A percentile compares a stretch with the other conserved stretches of the same genome.
These are phyloP conservation scores for Melolontha melolontha DNA, from an alignment of 2,888 invertebrate genomes.

Conservation along the genomic window DNA sequence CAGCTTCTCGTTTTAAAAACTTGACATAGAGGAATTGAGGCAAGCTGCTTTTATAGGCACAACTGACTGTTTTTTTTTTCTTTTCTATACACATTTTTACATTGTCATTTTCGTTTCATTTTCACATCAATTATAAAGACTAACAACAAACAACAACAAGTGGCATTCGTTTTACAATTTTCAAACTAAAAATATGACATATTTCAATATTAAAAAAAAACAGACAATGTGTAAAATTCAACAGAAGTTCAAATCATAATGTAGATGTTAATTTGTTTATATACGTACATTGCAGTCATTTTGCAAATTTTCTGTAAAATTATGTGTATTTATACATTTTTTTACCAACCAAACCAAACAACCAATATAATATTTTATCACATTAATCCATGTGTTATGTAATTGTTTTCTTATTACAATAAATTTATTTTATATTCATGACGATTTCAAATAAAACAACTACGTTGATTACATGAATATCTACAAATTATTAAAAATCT, in stretches of 20 bases:
- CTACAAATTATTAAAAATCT: too few species aligned
- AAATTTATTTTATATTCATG: too few species aligned
- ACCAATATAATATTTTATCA: slow-evolving; percentile 53
- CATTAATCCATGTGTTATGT: slow-evolving; percentile 61
- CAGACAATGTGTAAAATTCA: slow-evolving; percentile 2
- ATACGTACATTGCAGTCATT: slow-evolving; percentile 3
- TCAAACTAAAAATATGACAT: slow-evolving; percentile 2
- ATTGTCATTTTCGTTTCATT: background rate
- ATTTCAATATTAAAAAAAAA: slow-evolving; percentile 18
- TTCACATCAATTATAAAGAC: slow-evolving; percentile 1
- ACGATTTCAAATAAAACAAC: too few species aligned
- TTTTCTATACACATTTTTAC: slow-evolving; percentile 12
- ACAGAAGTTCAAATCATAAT: slow-evolving; percentile 2
- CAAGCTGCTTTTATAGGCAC: slow-evolving; percentile 43
- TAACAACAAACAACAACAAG: slow-evolving; percentile 40
- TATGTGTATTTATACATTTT: slow-evolving; percentile 20
- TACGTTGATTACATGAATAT: too few species aligned
- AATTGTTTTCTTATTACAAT: slow-evolving; percentile 46
- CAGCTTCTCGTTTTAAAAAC: slow-evolving; percentile 27
- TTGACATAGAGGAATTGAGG: slow-evolving; percentile 10
- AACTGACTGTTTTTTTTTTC: slow-evolving; percentile 32
- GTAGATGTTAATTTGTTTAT: slow-evolving; percentile 4
- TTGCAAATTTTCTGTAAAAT: slow-evolving; percentile 8
- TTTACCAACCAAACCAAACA: slow-evolving; percentile 45
- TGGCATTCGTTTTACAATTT: slow-evolving; percentile 38